These are phyloP conservation scores for Idris sp. DNA, from an alignment of 1,140 invertebrate genomes.

Conservation along the genomic window DNA sequence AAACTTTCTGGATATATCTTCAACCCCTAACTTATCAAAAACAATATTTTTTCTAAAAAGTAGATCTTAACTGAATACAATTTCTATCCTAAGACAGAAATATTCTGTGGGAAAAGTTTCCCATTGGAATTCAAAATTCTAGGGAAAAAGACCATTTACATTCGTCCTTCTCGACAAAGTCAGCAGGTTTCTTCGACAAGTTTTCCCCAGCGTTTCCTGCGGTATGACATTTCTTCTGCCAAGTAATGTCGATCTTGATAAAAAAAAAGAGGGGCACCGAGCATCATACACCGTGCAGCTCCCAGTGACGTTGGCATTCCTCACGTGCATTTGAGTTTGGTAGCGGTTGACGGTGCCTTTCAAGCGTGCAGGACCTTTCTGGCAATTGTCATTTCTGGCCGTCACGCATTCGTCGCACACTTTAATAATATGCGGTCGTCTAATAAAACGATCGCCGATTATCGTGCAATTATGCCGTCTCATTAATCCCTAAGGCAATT, in stretches of 20 bases:
- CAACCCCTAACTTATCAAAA: too few species aligned
- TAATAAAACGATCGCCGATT: slow-evolving; percentile 77
- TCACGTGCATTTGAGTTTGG: slow-evolving; percentile 57
- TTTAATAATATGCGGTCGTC: slow-evolving; percentile 74
- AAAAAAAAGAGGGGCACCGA: slow-evolving; percentile 58
- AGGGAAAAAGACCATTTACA: too few species aligned
- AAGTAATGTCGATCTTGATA: slow-evolving; percentile 60
- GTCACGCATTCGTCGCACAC: slow-evolving; percentile 61
- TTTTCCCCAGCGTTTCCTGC: slow-evolving; percentile 52
- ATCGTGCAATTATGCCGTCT: slow-evolving; percentile 78
- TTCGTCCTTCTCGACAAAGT: too few species aligned
- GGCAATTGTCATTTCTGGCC: slow-evolving; percentile 77
- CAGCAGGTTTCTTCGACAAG: too few species aligned
- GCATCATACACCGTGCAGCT: slow-evolving; percentile 56
- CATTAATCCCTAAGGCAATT: slow-evolving; percentile 76
- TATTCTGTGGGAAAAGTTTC: too few species aligned
- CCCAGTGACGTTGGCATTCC: slow-evolving; percentile 73
- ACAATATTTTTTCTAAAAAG: too few species aligned
- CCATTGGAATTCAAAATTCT: too few species aligned
- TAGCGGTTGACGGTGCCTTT: slow-evolving; percentile 65
- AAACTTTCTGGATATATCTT: too few species aligned
- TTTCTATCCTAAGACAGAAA: too few species aligned
- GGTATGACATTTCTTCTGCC: slow-evolving; percentile 46
- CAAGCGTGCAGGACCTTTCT: slow-evolving; percentile 66
- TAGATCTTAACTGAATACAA: too few species aligned